phyloP scores from a whole-genome alignment of 2,797 vertebrate genomes.

The Coregonus sp. region DNA sequence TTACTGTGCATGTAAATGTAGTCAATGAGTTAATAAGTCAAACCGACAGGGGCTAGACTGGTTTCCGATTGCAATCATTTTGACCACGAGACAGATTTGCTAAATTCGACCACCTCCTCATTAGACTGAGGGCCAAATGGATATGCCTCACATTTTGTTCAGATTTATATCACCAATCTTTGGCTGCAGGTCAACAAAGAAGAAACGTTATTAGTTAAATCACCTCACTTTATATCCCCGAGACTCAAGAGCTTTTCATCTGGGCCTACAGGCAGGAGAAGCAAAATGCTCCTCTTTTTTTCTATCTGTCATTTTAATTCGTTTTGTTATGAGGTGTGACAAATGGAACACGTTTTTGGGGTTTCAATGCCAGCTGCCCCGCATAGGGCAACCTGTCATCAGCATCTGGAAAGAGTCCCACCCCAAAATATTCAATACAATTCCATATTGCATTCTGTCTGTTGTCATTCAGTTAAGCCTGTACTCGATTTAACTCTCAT shows the following conservation, averaged over 20 bases:
- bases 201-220: neutral
- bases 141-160: neutral
- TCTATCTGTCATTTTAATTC: neutral
- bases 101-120: neutral
- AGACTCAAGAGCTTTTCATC: neutral
- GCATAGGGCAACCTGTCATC: too few relatives aligned
- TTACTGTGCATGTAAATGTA: neutral
- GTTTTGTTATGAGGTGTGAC: slow-evolving; percentile 8
- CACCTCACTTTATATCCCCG: neutral
- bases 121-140: neutral
- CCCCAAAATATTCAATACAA: too few relatives aligned
- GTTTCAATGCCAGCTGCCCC: too few relatives aligned
- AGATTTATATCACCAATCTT: neutral
- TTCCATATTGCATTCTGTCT: too few relatives aligned
- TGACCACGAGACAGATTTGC: neutral
- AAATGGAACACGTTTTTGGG: neutral
- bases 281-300: neutral
- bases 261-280: neutral
- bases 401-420: too few relatives aligned
- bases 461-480: too few relatives aligned
- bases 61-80: neutral
- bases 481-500: too few relatives aligned
- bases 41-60: neutral
- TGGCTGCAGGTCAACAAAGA: neutral
- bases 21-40: neutral